Conservation (phyloP, 1,140 invertebrate genomes). For the Polypedilum pembai region DNA sequence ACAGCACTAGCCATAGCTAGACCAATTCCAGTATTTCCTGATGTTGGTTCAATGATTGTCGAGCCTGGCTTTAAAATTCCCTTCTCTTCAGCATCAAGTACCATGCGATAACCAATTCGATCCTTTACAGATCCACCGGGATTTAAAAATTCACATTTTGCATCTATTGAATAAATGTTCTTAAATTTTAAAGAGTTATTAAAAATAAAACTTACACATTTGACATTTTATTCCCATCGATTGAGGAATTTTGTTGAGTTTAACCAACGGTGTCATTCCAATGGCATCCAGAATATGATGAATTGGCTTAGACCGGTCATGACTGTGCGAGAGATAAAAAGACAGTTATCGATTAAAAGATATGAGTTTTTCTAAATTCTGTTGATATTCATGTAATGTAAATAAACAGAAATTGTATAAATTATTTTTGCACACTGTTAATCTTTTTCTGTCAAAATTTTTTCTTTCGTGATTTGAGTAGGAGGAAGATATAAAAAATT, state of each 20-base stretch:
- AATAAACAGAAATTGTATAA: too few species aligned
- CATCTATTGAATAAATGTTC: conserved; percentile 41
- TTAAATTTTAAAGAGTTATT: neutral
- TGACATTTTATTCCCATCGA: conserved; percentile 80
- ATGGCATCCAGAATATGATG: conserved; percentile 72
- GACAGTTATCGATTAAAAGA: neutral
- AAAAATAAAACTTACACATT: conserved; percentile 70
- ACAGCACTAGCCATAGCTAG: conserved; percentile 85
- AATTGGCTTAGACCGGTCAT: neutral
- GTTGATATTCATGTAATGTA: too few species aligned
- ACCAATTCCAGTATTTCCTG: conserved; percentile 89
- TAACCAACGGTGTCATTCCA: conserved; percentile 87
- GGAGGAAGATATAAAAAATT: too few species aligned
- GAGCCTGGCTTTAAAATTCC: conserved; percentile 78
- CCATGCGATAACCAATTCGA: conserved; percentile 83
- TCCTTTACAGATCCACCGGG: conserved; percentile 95
- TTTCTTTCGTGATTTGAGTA: too few species aligned
- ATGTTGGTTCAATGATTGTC: conserved; percentile 90
- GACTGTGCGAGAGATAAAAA: conserved; percentile 25
- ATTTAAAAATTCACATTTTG: conserved; percentile 95
- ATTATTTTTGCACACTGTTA: too few species aligned
- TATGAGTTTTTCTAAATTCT: too few species aligned
- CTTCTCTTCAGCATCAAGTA: conserved; percentile 80
- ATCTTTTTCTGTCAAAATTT: too few species aligned
- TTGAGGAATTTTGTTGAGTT: conserved; percentile 78